Conservation (phyloP, 2,113 vertebrate species). For the human (Homo sapiens) region DNA sequence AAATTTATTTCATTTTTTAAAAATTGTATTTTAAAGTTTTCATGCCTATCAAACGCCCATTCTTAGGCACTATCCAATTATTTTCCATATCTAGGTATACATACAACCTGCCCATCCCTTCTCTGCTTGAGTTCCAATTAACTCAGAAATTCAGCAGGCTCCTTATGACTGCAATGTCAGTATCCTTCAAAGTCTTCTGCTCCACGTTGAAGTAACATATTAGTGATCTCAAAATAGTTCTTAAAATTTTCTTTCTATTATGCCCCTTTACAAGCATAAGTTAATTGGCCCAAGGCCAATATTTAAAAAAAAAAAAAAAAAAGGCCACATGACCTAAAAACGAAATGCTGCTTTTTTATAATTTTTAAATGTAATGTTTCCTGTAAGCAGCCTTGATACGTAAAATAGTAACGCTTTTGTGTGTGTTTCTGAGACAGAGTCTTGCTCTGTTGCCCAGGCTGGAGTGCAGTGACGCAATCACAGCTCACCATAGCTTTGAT, state of each 20-base stretch:
- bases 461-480: too few species aligned
- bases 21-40: constrained; percentile 7
- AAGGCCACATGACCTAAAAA: not conserved
- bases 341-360: not conserved
- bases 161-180: not conserved
- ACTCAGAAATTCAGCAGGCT: not conserved
- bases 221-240: constrained; percentile 11
- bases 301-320: not conserved
- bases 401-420: not conserved
- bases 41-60: not conserved
- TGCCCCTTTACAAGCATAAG: not conserved
- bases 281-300: not conserved
- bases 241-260: constrained; percentile 2
- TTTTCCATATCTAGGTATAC: not conserved
- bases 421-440: too few species aligned
- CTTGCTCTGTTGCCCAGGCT: too few species aligned
- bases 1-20: not conserved
- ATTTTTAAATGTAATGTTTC: not conserved
- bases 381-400: not conserved
- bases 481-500: too few species aligned
- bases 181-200: not conserved
- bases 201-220: constrained; percentile 31
- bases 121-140: constrained; percentile 27
- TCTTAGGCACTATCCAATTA: not conserved
- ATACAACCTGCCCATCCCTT: not conserved